Evolutionary conservation across 2,888 invertebrate genomes (phyloP).

Genomic region (Microctonus aethiopoides): DNA sequence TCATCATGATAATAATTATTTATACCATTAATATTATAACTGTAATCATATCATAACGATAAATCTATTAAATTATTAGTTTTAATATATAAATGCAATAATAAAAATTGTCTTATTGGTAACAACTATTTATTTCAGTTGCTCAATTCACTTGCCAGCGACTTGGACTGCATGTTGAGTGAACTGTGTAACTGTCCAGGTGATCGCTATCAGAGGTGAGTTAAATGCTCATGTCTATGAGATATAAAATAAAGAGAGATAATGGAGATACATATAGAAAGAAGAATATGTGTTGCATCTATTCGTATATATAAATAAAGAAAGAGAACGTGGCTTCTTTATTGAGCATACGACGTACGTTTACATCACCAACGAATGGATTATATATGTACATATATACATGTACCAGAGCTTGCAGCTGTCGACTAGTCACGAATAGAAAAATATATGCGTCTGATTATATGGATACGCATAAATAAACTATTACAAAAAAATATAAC

Average conservation of each 20-base stretch:
- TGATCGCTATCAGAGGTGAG: slow-evolving; percentile 62
- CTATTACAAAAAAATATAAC: slow-evolving; percentile 9
- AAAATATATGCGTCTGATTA: slow-evolving; percentile 27
- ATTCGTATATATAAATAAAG: background rate
- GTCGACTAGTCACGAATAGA: slow-evolving; percentile 28
- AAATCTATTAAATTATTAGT: slow-evolving; percentile 2
- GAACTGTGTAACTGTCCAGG: slow-evolving; percentile 80
- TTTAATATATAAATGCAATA: background rate
- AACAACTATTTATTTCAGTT: slow-evolving; percentile 71
- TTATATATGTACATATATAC: slow-evolving; percentile 19
- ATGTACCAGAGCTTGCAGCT: slow-evolving; percentile 19
- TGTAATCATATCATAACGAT: background rate
- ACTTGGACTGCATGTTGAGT: slow-evolving; percentile 87
- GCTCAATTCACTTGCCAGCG: slow-evolving; percentile 83
- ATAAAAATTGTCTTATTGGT: background rate
- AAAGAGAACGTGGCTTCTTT: slow-evolving; percentile 18
- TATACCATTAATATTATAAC: background rate
- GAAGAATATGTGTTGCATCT: background rate
- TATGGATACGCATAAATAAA: slow-evolving; percentile 33
- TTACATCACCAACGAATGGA: too few relatives aligned
- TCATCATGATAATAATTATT: too few relatives aligned
- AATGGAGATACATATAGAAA: slow-evolving; percentile 4
- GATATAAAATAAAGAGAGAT: background rate
- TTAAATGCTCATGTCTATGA: slow-evolving; percentile 28
- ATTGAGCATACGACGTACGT: slow-evolving; percentile 48